phyloP scores from a whole-genome alignment of 1,140 invertebrate genomes.

The Drosophila elegans region DNA sequence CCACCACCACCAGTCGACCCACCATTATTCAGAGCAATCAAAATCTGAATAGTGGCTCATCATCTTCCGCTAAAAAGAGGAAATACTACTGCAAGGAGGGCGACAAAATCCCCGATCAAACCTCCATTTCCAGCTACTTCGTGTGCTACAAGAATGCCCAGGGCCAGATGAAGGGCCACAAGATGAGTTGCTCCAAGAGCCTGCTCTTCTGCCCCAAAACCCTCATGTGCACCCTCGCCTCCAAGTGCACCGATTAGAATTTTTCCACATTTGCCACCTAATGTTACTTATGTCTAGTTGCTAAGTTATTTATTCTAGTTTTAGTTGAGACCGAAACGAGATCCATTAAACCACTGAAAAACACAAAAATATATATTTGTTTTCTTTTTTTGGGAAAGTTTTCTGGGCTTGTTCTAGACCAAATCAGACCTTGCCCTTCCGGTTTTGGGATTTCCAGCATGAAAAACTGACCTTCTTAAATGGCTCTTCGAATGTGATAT shows the following conservation, averaged over 20 bases:
- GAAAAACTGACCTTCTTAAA: constrained; percentile 49
- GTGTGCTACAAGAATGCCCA: constrained; percentile 81
- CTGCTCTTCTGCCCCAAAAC: constrained; percentile 77
- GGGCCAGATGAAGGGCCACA: constrained; percentile 81
- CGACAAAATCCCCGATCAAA: constrained; percentile 81
- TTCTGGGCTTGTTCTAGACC: constrained; percentile 44
- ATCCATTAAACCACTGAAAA: constrained; percentile 39
- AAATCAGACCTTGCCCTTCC: constrained; percentile 52
- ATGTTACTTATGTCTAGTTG: constrained; percentile 33
- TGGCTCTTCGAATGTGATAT: constrained; percentile 43
- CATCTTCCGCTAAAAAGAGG: constrained; percentile 59
- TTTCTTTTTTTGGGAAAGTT: constrained; percentile 52
- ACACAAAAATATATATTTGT: constrained; percentile 12
- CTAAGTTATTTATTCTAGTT: constrained; percentile 78
- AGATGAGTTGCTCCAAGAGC: constrained; percentile 80
- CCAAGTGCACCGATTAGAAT: constrained; percentile 69
- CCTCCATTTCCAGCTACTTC: constrained; percentile 79
- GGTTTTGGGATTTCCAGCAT: constrained; percentile 20
- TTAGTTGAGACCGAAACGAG: constrained; percentile 38
- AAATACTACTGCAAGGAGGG: constrained; percentile 83
- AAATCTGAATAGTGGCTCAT: not conserved
- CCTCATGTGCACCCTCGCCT: constrained; percentile 73
- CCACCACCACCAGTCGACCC: constrained; percentile 48
- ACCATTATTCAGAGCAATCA: constrained; percentile 27
- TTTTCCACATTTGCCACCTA: constrained; percentile 58